These are phyloP conservation scores for Heteractis magnifica DNA, from an alignment of 92 coral and sea anemone species.

Conservation along the genomic window DNA sequence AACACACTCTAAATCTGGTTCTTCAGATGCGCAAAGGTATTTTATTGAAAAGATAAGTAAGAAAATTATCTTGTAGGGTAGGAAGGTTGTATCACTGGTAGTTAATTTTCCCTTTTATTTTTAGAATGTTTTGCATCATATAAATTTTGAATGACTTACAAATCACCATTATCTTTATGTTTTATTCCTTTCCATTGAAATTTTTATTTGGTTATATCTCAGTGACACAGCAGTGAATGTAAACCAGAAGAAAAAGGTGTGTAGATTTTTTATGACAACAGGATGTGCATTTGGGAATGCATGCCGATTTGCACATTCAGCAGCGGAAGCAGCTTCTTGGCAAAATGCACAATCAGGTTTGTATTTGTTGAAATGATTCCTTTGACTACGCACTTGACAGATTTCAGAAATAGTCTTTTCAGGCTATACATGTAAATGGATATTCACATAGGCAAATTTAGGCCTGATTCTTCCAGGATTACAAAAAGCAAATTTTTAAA, in stretches of 20 bases:
- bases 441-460: too few relatives aligned
- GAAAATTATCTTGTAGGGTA: neutral
- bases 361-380: neutral
- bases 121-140: too few relatives aligned
- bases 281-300: conserved; percentile 14
- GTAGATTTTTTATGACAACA: neutral
- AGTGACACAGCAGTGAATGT: neutral
- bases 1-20: neutral
- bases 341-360: neutral
- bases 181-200: too few relatives aligned
- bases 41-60: neutral
- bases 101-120: too few relatives aligned
- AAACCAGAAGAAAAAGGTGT: neutral
- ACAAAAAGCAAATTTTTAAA: too few relatives aligned
- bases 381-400: neutral
- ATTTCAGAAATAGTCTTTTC: too few relatives aligned
- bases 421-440: too few relatives aligned
- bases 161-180: too few relatives aligned
- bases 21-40: neutral
- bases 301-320: conserved; percentile 19
- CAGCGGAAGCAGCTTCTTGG: neutral
- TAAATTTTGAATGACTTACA: too few relatives aligned
- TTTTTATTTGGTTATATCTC: neutral
- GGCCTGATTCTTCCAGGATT: too few relatives aligned
- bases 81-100: too few relatives aligned